These are phyloP conservation scores for Coracias cyanogaster DNA, from an alignment of 2,797 vertebrate species.

Conservation along the genomic window DNA sequence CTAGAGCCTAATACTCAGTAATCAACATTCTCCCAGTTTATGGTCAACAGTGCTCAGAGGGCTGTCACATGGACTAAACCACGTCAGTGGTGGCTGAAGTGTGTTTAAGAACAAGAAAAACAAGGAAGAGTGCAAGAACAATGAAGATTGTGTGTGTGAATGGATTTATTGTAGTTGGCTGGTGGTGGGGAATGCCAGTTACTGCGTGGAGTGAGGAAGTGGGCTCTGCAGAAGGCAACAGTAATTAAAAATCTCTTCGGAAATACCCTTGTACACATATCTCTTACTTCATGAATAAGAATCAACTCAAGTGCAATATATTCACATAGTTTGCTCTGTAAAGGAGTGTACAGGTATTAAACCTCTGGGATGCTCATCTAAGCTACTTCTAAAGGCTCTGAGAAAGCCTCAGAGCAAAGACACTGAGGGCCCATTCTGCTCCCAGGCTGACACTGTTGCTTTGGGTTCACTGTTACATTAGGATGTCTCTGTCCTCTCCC, in stretches of 20 bases:
- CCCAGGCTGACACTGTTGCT: not conserved
- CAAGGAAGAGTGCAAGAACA: not conserved
- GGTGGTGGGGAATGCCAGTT: not conserved
- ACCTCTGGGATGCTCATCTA: not conserved
- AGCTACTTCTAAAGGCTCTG: not conserved
- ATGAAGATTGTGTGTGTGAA: not conserved
- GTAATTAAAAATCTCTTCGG: not conserved
- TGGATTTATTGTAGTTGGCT: not conserved
- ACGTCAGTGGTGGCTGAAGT: not conserved
- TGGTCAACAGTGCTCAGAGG: not conserved
- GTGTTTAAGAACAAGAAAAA: slow-evolving; percentile 16
- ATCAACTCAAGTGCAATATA: not conserved
- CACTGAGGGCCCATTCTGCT: not conserved
- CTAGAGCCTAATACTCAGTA: not conserved
- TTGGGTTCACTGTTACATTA: not conserved
- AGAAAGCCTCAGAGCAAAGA: not conserved
- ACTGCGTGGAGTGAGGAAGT: not conserved
- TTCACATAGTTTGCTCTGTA: not conserved
- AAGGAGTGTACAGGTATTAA: not conserved
- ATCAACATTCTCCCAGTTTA: not conserved
- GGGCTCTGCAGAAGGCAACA: not conserved
- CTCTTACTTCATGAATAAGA: not conserved
- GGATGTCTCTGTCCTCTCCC: not conserved
- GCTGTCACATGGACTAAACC: not conserved
- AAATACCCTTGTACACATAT: not conserved